Percentiles rank a stretch among this genome's conserved stretches.
phyloP scores from a whole-genome alignment of 2,113 vertebrate species.

The Ondatra zibethicus region DNA sequence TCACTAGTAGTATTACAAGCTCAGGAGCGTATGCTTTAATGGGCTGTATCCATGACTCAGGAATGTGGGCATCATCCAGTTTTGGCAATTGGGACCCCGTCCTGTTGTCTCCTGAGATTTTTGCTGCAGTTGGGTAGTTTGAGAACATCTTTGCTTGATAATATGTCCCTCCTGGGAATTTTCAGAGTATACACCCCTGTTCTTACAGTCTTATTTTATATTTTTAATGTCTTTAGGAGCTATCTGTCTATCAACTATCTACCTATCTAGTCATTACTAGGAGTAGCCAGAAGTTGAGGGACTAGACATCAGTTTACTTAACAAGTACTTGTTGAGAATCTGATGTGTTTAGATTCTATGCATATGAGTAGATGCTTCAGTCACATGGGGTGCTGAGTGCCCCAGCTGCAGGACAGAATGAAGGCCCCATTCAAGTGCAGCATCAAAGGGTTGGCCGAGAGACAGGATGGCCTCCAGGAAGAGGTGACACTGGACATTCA shows the following conservation, averaged over 20 bases:
- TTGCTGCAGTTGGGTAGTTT: background rate
- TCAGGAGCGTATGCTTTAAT: background rate
- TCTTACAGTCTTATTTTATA: background rate
- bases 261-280: background rate
- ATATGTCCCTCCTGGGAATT: background rate
- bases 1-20: background rate
- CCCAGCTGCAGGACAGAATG: background rate
- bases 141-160: background rate
- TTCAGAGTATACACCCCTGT: background rate
- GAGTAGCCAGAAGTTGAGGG: background rate
- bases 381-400: background rate
- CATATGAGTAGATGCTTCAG: background rate
- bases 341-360: background rate
- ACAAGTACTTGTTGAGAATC: background rate
- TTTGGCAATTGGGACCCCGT: background rate
- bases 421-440: background rate
- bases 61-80: background rate
- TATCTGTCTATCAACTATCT: background rate
- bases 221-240: background rate
- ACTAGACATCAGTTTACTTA: background rate
- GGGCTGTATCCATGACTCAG: background rate
- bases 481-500: background rate
- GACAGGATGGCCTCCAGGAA: background rate
- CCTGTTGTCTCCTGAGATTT: background rate
- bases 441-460: background rate